Percentiles rank a stretch among this genome's conserved stretches.
Conservation (phyloP, 2,888 invertebrate species). For the Drosophila multiciliata region DNA sequence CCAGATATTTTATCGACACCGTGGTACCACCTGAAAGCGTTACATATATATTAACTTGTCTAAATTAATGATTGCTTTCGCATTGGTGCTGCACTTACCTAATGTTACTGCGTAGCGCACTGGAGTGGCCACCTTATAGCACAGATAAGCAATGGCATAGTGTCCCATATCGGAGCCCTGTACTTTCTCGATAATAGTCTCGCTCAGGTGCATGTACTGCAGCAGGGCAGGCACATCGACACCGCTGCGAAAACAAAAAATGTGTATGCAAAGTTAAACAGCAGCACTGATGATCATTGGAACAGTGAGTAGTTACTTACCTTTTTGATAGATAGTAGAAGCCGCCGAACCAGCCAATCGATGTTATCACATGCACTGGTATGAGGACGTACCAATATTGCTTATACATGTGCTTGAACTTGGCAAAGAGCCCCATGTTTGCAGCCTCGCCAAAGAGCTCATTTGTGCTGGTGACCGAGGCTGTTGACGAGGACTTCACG, state of each 20-base stretch:
- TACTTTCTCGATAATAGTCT: slow-evolving; percentile 91
- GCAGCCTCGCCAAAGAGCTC: slow-evolving; percentile 82
- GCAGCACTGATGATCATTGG: neutral
- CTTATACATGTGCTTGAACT: slow-evolving; percentile 95
- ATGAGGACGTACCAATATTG: slow-evolving; percentile 98
- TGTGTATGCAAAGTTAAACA: neutral
- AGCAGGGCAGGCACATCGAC: slow-evolving; percentile 93
- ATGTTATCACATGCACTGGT: slow-evolving; percentile 96
- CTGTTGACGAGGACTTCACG: slow-evolving; percentile 67
- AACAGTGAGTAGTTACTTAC: slow-evolving; percentile 85
- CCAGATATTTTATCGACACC: slow-evolving; percentile 92
- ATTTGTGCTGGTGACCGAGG: slow-evolving; percentile 44
- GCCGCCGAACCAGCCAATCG: slow-evolving; percentile 93
- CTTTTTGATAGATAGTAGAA: slow-evolving; percentile 95
- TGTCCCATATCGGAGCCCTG: slow-evolving; percentile 93
- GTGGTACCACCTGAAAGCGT: slow-evolving; percentile 91
- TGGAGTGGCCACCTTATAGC: slow-evolving; percentile 97
- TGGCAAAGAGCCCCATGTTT: slow-evolving; percentile 89
- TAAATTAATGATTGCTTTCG: neutral
- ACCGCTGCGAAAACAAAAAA: slow-evolving; percentile 88
- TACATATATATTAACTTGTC: neutral
- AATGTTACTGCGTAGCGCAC: slow-evolving; percentile 96
- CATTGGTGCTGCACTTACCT: slow-evolving; percentile 86
- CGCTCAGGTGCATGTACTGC: slow-evolving; percentile 91
- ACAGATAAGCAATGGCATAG: slow-evolving; percentile 94